phyloP scores from a whole-genome alignment of 2,797 vertebrate species.

The Ceryle rudis region DNA sequence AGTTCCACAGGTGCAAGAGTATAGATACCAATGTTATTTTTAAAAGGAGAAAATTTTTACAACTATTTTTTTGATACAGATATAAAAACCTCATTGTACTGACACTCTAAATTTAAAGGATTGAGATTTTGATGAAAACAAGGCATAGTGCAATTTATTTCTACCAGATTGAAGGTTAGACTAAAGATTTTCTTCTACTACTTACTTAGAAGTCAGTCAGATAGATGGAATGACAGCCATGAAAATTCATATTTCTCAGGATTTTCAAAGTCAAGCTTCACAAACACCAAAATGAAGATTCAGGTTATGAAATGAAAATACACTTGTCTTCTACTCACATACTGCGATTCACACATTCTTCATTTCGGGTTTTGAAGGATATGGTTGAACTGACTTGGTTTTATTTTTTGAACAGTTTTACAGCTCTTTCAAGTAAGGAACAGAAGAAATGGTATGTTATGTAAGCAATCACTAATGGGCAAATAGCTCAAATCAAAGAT shows the following conservation, averaged over 20 bases:
- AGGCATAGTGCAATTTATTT: not conserved
- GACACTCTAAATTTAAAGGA: not conserved
- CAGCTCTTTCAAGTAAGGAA: not conserved
- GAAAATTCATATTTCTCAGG: not conserved
- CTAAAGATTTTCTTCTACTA: not conserved
- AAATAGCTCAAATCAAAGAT: not conserved
- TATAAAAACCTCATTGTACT: not conserved
- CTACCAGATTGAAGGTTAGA: not conserved
- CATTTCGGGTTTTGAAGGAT: not conserved
- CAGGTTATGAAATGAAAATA: conserved; percentile 1
- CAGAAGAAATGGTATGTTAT: not conserved
- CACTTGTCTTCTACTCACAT: not conserved
- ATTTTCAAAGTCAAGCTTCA: conserved; percentile 21
- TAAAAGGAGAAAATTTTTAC: not conserved
- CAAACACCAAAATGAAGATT: conserved; percentile 21
- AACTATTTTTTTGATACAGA: not conserved
- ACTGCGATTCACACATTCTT: not conserved
- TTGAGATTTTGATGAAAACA: not conserved
- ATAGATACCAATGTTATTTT: not conserved
- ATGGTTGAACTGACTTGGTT: not conserved
- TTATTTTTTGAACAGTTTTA: not conserved
- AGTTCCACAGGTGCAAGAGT: not conserved
- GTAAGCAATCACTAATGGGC: not conserved
- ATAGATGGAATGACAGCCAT: not conserved
- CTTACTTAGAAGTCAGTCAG: not conserved